Percentiles rank a stretch among this genome's conserved stretches.
These are phyloP conservation scores for Acrocephalus arundinaceus DNA, from an alignment of 2,113 vertebrate species.

Conservation along the genomic window DNA sequence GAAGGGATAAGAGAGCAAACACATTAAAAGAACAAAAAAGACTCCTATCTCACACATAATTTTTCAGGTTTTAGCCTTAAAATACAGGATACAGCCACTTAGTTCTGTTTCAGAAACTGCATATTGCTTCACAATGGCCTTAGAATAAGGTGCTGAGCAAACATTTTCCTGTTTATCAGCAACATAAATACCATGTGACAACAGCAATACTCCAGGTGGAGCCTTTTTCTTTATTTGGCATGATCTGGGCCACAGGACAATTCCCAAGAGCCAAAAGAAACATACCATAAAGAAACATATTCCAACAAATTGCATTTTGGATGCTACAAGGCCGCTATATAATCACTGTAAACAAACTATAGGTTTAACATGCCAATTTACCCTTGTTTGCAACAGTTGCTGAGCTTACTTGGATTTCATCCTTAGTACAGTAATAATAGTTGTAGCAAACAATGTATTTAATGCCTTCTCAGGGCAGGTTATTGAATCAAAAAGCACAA, in stretches of 20 bases:
- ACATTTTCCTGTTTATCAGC: background rate
- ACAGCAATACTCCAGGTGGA: background rate
- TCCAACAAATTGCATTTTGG: background rate
- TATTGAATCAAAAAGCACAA: background rate
- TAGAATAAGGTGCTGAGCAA: background rate
- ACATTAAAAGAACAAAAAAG: background rate
- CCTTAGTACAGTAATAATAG: background rate
- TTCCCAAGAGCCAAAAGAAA: background rate
- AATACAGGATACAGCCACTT: background rate
- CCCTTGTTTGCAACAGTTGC: background rate
- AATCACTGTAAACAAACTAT: background rate
- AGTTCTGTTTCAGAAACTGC: conserved; percentile 13
- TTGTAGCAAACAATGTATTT: background rate
- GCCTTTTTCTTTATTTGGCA: background rate
- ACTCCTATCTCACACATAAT: background rate
- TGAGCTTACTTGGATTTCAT: background rate
- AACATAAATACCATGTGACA: background rate
- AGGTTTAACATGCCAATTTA: background rate
- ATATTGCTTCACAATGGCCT: background rate
- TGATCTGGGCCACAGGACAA: background rate
- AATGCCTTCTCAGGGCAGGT: background rate
- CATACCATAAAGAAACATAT: background rate
- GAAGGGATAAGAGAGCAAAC: background rate
- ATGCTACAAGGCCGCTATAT: background rate
- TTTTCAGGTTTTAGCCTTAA: conserved; percentile 37